Evolutionary conservation across 2,888 invertebrate species (phyloP).

Genomic region (Epinotia brunnichana): DNA sequence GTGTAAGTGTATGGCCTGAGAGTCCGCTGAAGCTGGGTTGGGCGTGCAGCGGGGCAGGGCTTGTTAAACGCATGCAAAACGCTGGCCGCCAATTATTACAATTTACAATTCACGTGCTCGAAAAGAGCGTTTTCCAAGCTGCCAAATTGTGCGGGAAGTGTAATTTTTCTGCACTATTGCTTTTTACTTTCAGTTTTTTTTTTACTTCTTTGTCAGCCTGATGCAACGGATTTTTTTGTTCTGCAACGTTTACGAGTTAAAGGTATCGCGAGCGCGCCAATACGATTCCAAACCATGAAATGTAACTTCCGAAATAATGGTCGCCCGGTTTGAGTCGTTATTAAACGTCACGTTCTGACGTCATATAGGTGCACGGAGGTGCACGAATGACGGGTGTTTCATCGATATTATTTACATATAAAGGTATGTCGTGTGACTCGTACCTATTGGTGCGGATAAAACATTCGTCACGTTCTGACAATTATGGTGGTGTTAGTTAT

Average conservation of each 20-base stretch:
- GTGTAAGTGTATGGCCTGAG: too few species aligned
- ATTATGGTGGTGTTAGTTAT: background rate
- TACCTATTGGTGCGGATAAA: background rate
- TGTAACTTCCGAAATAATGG: background rate
- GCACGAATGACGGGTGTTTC: background rate
- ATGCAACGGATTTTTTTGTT: too few species aligned
- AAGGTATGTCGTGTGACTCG: too few species aligned
- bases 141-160: too few species aligned
- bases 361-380: background rate
- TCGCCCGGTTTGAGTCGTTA: background rate
- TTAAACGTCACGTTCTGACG: background rate
- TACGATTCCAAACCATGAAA: background rate
- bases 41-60: background rate
- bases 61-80: background rate
- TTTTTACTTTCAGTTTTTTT: too few species aligned
- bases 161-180: too few species aligned
- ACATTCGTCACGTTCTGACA: background rate
- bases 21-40: too few species aligned
- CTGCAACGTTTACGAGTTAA: background rate
- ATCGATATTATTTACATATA: background rate
- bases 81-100: too few species aligned
- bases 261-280: background rate
- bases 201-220: too few species aligned
- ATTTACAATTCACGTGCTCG: too few species aligned
- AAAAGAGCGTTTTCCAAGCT: too few species aligned